Percentiles rank a stretch among this genome's conserved stretches.
Evolutionary conservation across 1,140 invertebrate genomes (phyloP).

Genomic region (Zaprionus nigranus): DNA sequence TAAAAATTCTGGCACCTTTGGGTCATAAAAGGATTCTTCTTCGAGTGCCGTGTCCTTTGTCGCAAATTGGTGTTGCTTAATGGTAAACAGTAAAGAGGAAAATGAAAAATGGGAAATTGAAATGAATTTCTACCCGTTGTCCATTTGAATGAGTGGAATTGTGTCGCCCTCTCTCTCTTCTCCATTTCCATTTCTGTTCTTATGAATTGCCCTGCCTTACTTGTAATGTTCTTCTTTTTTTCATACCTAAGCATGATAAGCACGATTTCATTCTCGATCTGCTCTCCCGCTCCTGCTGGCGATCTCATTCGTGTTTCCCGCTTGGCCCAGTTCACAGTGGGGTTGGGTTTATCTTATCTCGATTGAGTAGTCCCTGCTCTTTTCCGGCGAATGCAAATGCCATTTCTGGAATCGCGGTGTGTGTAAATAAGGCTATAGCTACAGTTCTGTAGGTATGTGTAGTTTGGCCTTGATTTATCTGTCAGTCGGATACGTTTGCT

Average conservation of each 20-base stretch:
- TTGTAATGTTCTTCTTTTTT: constrained; percentile 13
- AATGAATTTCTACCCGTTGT: constrained; percentile 29
- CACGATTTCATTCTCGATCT: not conserved
- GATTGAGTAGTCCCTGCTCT: not conserved
- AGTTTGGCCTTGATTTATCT: constrained; percentile 31
- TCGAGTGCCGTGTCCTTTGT: constrained; percentile 30
- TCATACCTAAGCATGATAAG: constrained; percentile 22
- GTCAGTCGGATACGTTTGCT: constrained; percentile 21
- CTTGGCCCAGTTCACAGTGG: constrained; percentile 29
- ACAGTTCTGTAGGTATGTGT: not conserved
- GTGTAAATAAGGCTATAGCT: not conserved
- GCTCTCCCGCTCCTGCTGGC: constrained; percentile 3
- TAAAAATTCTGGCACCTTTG: constrained; percentile 44
- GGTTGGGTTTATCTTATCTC: constrained; percentile 42
- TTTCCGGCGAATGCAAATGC: constrained; percentile 47
- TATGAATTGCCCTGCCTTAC: constrained; percentile 20
- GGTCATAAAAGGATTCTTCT: constrained; percentile 40
- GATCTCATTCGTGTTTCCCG: constrained; percentile 7
- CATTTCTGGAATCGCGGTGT: not conserved
- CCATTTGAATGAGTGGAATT: constrained; percentile 2
- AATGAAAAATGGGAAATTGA: constrained; percentile 7
- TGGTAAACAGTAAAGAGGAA: not conserved
- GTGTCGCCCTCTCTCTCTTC: not conserved
- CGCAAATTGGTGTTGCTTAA: constrained; percentile 29
- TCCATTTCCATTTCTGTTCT: constrained; percentile 15